These are phyloP conservation scores for Pseudolycoriella hygida DNA, from an alignment of 2,888 invertebrate genomes.

Conservation along the genomic window DNA sequence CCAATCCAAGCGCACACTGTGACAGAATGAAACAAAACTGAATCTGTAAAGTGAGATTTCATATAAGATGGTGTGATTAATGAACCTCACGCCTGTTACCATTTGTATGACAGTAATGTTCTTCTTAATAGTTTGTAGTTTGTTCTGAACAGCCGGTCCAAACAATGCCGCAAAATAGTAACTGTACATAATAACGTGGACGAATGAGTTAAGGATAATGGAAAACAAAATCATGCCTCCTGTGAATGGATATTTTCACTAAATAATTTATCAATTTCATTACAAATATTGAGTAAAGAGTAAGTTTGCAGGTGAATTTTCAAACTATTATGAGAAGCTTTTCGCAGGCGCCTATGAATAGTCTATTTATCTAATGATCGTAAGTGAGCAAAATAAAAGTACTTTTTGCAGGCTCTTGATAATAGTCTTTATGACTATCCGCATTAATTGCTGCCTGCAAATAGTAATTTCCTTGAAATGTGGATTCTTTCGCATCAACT, in stretches of 20 bases:
- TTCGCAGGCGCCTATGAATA: too few relatives aligned
- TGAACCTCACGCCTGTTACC: not conserved
- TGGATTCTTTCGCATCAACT: too few relatives aligned
- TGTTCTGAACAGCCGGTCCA: constrained; percentile 2
- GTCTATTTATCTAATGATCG: too few relatives aligned
- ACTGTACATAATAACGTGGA: constrained; percentile 6
- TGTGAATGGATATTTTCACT: not conserved
- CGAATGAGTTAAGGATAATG: not conserved
- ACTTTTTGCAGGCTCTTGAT: too few relatives aligned
- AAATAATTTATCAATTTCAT: not conserved
- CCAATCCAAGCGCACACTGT: not conserved
- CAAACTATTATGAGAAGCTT: too few relatives aligned
- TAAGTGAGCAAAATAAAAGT: too few relatives aligned
- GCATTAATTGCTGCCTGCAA: too few relatives aligned
- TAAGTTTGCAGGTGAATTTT: too few relatives aligned
- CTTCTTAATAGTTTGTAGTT: constrained; percentile 2
- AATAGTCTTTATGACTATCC: too few relatives aligned
- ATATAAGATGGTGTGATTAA: not conserved
- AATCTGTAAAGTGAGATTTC: not conserved
- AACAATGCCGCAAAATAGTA: constrained; percentile 6
- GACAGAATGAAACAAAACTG: constrained; percentile 4
- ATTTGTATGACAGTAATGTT: constrained; percentile 6
- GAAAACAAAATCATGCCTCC: constrained; percentile 3
- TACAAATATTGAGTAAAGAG: not conserved
- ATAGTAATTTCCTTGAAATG: too few relatives aligned